These are phyloP conservation scores for Tyria jacobaeae DNA, from an alignment of 2,888 invertebrate species.

Conservation along the genomic window DNA sequence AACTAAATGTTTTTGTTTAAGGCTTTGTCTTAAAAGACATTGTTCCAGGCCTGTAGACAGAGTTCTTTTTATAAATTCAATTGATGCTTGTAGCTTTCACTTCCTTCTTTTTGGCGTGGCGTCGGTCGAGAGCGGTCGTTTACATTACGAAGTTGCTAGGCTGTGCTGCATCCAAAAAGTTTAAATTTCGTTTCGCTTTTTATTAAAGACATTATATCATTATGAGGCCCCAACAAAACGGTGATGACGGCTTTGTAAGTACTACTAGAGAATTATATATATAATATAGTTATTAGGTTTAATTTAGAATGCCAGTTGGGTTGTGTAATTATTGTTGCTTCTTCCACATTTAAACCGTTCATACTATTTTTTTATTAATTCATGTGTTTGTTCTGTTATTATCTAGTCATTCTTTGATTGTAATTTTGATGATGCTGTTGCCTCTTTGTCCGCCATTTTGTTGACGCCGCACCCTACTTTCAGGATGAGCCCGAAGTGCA, in stretches of 20 bases:
- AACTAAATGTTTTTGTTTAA: not conserved
- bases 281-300: not conserved
- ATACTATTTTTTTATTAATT: too few relatives aligned
- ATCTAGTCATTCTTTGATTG: not conserved
- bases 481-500: conserved; percentile 93
- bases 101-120: conserved; percentile 80
- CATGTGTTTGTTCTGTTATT: not conserved
- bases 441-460: conserved; percentile 78
- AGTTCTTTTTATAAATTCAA: not conserved
- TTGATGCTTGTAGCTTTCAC: conserved; percentile 25
- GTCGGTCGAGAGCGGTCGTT: conserved; percentile 54
- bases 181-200: conserved; percentile 8
- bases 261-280: conserved; percentile 14
- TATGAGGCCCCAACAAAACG: conserved; percentile 83
- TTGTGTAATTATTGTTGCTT: too few relatives aligned
- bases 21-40: conserved; percentile 1
- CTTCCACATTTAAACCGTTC: too few relatives aligned
- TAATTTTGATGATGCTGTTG: conserved; percentile 15
- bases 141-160: conserved; percentile 15
- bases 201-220: conserved; percentile 28
- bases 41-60: not conserved
- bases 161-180: conserved; percentile 43
- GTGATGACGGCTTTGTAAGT: conserved; percentile 83
- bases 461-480: conserved; percentile 73
- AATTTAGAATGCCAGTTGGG: not conserved